Evolutionary conservation across 2,888 invertebrate genomes (phyloP).

Genomic region (Nysson spinosus): DNA sequence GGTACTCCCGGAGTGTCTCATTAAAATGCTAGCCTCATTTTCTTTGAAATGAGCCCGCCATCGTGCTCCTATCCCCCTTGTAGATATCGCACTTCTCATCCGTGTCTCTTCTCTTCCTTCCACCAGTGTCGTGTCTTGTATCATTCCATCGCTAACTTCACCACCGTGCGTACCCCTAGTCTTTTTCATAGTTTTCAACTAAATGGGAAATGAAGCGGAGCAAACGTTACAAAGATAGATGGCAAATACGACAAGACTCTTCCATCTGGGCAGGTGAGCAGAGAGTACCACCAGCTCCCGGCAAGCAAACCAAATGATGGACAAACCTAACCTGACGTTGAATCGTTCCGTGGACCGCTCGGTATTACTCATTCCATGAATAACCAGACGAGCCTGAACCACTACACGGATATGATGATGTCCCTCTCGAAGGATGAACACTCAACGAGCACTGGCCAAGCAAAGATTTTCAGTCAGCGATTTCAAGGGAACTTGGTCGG

Average conservation of each 20-base stretch:
- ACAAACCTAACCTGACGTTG: conserved; percentile 51
- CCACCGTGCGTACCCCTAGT: conserved; percentile 13
- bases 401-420: conserved; percentile 21
- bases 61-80: conserved; percentile 16
- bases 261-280: conserved; percentile 57
- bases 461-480: not conserved
- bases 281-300: conserved; percentile 29
- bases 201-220: conserved; percentile 64
- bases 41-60: conserved; percentile 64
- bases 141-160: not conserved
- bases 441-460: conserved; percentile 32
- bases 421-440: conserved; percentile 21
- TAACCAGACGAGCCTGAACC: conserved; percentile 60
- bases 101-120: conserved; percentile 2
- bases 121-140: not conserved
- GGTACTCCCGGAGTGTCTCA: conserved; percentile 65
- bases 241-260: conserved; percentile 73
- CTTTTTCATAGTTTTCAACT: conserved; percentile 56
- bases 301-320: conserved; percentile 64
- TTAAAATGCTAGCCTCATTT: conserved; percentile 73
- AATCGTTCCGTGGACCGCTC: conserved; percentile 39
- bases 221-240: conserved; percentile 71
- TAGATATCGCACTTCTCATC: conserved; percentile 7
- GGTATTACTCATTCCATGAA: conserved; percentile 69
- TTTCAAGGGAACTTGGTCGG: not conserved